These are phyloP conservation scores for Rhyacophila brunnea DNA, from an alignment of 1,140 invertebrate genomes.

Conservation along the genomic window DNA sequence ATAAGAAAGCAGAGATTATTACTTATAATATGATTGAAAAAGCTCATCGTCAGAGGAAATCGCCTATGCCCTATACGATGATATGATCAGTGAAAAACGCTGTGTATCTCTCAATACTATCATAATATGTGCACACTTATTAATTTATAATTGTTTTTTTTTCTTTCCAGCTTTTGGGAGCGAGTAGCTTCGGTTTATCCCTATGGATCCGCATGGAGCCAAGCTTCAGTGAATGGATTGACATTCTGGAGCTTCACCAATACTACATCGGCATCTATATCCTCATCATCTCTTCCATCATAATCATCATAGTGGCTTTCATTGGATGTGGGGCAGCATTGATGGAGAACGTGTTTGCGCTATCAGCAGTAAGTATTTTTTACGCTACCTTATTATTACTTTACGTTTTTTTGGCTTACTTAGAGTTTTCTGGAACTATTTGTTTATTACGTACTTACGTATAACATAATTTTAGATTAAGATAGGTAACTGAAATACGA, in stretches of 20 bases:
- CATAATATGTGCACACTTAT: too few species aligned
- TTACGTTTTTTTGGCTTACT: too few species aligned
- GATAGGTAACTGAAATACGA: too few species aligned
- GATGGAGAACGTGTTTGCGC: slow-evolving; percentile 62
- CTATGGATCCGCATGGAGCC: slow-evolving; percentile 79
- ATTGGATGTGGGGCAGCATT: slow-evolving; percentile 72
- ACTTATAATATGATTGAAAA: too few species aligned
- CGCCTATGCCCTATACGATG: too few species aligned
- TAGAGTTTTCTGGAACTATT: too few species aligned
- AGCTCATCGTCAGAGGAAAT: too few species aligned
- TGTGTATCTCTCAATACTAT: too few species aligned
- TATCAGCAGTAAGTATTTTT: slow-evolving; percentile 60
- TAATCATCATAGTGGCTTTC: slow-evolving; percentile 72
- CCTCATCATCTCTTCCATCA: slow-evolving; percentile 65
- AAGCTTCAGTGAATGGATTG: slow-evolving; percentile 77
- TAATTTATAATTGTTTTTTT: neutral
- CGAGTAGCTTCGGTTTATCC: slow-evolving; percentile 71
- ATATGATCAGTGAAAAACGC: too few species aligned
- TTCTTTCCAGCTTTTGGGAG: slow-evolving; percentile 67
- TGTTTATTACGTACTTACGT: too few species aligned
- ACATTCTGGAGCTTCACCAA: slow-evolving; percentile 67
- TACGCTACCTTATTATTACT: neutral
- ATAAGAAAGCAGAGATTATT: too few species aligned
- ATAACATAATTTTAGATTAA: too few species aligned
- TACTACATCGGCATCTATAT: slow-evolving; percentile 83